A percentile compares a stretch with the other conserved stretches of the same genome.
These are phyloP conservation scores for Listrodromus nycthemerus DNA, from an alignment of 2,888 invertebrate genomes.

Conservation along the genomic window DNA sequence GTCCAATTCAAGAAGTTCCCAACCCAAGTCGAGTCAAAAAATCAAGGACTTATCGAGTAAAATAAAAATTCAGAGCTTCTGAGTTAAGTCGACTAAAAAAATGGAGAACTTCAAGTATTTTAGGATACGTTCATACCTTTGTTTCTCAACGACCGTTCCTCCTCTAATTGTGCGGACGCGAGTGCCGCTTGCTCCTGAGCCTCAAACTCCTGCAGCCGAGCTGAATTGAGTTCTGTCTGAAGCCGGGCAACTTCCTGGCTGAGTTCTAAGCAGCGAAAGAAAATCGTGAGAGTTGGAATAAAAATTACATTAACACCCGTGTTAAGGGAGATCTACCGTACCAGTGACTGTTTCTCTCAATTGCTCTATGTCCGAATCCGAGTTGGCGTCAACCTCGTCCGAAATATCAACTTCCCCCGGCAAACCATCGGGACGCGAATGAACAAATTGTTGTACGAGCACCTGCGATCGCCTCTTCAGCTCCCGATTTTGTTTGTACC, in stretches of 20 bases:
- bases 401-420: conserved; percentile 81
- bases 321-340: conserved; percentile 73
- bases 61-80: too few relatives aligned
- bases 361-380: conserved; percentile 88
- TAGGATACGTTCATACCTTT: conserved; percentile 72
- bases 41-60: too few relatives aligned
- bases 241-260: conserved; percentile 88
- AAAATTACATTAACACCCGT: not conserved
- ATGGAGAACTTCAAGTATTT: not conserved
- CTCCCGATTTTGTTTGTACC: conserved; percentile 92
- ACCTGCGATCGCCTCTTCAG: conserved; percentile 89
- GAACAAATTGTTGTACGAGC: conserved; percentile 86
- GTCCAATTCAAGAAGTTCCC: too few relatives aligned
- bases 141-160: conserved; percentile 84
- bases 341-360: conserved; percentile 88
- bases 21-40: too few relatives aligned
- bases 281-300: not conserved
- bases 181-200: conserved; percentile 87
- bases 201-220: conserved; percentile 89
- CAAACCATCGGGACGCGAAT: conserved; percentile 86
- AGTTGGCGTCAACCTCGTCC: conserved; percentile 81
- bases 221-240: conserved; percentile 88
- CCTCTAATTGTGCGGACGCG: conserved; percentile 85
- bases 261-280: conserved; percentile 84
- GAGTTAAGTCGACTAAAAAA: not conserved